Base-by-base conservation (phyloP, 1,140 invertebrate genomes). In the Scaptomyza montana region DNA sequence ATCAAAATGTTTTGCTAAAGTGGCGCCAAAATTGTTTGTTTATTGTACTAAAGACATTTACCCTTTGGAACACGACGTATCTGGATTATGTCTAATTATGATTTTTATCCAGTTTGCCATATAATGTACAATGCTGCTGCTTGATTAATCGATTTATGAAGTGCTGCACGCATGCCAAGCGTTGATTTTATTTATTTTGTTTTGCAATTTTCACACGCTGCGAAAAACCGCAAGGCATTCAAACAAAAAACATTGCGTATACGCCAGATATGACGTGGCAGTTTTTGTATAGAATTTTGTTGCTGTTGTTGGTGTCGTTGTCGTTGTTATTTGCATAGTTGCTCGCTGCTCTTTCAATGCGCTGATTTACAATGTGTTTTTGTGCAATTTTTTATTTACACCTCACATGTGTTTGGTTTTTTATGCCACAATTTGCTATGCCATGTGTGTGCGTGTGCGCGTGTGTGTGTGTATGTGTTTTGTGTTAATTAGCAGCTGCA, bases 401-500 rank as follows among this genome's bases (percentile, higher is more conserved):
- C 64, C 82, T 81, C 54, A 41, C 74, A 56, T 80, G n/a, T n/a
- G n/a, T n/a, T n/a, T n/a, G n/a, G 62, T 73, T 85, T 85, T 87
- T 87, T 86, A 87, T 78, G 74, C 78, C 75, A 78, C 78, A 78
- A 75, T 67, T 60, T 67, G 46, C 71, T 36, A 76, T 87, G 25
- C 62, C 50, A 53, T 28, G 45, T 66, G 46, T 55, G 13, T 39
- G 70, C n/a, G n/a, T n/a, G n/a, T n/a, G n/a, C n/a, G n/a, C n/a
- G n/a, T n/a, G n/a, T n/a, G n/a, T n/a, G n/a, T n/a, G n/a, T n/a
- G n/a, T n/a, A n/a, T n/a, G n/a, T n/a, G n/a, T n/a, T n/a, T n/a
- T n/a, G n/a, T n/a, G n/a, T n/a, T n/a, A n/a, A n/a, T n/a, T 86
- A 86, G 82, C 82, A 78, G 77, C 75, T 82, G 82, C 67, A 86